phyloP scores from a whole-genome alignment of 1,140 invertebrate species.

The Drosophila parabipectinata region DNA sequence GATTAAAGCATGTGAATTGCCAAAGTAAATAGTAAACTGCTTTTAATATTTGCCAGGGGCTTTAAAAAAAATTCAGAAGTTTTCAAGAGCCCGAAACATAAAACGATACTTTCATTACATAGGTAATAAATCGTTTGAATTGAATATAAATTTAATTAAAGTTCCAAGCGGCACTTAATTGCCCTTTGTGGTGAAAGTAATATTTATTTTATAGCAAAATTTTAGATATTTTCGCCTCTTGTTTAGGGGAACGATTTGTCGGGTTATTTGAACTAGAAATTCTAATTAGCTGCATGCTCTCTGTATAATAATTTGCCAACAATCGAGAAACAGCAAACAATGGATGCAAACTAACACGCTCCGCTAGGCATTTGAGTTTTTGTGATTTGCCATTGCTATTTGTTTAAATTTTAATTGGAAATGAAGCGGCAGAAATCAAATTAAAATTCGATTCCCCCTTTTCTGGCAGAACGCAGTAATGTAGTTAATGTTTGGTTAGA shows the following conservation, averaged over 20 bases:
- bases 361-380: conserved; percentile 20
- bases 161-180: conserved; percentile 35
- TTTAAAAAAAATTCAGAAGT: not conserved
- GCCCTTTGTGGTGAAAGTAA: conserved; percentile 13
- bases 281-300: conserved; percentile 57
- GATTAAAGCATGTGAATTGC: conserved; percentile 18
- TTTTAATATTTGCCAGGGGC: conserved; percentile 23
- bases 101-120: not conserved
- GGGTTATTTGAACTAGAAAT: conserved; percentile 50
- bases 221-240: conserved; percentile 17
- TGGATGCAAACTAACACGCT: conserved; percentile 12
- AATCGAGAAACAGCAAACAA: conserved; percentile 43
- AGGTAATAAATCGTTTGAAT: conserved; percentile 23
- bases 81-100: not conserved
- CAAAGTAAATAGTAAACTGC: conserved; percentile 20
- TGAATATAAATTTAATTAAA: conserved; percentile 56
- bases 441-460: conserved; percentile 57
- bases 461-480: conserved; percentile 45
- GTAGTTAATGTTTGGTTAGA: conserved; percentile 52
- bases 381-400: conserved; percentile 42
- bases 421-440: conserved; percentile 52
- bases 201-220: conserved; percentile 19
- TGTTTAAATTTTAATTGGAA: conserved; percentile 66
- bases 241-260: conserved; percentile 19
- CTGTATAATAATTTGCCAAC: conserved; percentile 51